phyloP scores from a whole-genome alignment of 2,797 vertebrate genomes.

The Ctenopoma kingsleyae region DNA sequence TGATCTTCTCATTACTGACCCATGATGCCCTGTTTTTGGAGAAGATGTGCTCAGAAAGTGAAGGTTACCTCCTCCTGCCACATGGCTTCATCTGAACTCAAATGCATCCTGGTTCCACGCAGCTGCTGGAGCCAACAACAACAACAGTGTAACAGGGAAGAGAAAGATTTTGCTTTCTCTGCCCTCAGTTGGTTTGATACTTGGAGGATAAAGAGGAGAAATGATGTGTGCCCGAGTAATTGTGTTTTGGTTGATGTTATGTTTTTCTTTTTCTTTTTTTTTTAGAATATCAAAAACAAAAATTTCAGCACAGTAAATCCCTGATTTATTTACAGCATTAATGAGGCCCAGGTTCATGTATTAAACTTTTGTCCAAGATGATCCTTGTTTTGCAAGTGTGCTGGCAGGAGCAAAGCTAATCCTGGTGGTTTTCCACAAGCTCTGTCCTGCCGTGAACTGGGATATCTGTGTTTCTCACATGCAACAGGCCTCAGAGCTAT shows the following conservation, averaged over 20 bases:
- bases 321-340: conserved; percentile 32
- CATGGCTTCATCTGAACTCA: conserved; percentile 58
- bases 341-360: conserved; percentile 24
- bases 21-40: conserved; percentile 64
- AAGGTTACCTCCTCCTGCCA: conserved; percentile 61
- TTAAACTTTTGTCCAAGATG: conserved; percentile 42
- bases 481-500: conserved; percentile 47
- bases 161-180: conserved; percentile 22
- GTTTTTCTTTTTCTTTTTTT: not conserved
- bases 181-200: conserved; percentile 27
- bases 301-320: conserved; percentile 21
- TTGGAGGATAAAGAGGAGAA: conserved; percentile 25
- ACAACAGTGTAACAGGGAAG: conserved; percentile 37
- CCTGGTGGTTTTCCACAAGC: conserved; percentile 50
- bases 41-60: conserved; percentile 57
- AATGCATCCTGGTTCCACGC: conserved; percentile 46
- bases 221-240: conserved; percentile 11
- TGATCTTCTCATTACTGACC: too few relatives aligned
- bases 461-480: conserved; percentile 42
- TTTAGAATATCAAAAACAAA: not conserved
- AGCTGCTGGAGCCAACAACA: conserved; percentile 51
- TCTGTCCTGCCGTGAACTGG: conserved; percentile 58
- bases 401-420: conserved; percentile 54
- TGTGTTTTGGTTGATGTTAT: conserved; percentile 14
- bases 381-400: conserved; percentile 56